phyloP scores from a whole-genome alignment of 53 echinoderm and acorn worm species.

The Crossaster papposus region DNA sequence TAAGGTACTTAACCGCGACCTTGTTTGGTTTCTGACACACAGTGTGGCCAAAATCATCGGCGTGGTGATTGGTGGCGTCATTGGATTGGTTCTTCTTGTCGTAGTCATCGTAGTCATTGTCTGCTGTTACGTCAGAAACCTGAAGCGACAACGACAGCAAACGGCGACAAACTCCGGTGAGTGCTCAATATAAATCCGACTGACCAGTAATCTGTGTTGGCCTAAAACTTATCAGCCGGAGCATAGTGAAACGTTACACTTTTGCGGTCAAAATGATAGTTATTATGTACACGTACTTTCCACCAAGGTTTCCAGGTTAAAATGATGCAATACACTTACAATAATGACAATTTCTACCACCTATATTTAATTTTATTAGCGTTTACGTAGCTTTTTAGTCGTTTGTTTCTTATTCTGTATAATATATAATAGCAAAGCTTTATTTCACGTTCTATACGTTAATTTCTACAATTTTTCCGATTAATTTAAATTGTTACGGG shows the following conservation, averaged over 20 bases:
- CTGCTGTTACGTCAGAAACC: neutral
- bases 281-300: too few species aligned
- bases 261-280: neutral
- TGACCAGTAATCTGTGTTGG: too few species aligned
- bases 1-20: neutral
- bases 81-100: constrained; percentile 18
- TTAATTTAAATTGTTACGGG: too few species aligned
- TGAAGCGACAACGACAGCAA: neutral
- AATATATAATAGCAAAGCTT: too few species aligned
- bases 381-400: too few species aligned
- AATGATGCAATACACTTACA: neutral
- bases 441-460: too few species aligned
- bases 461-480: too few species aligned
- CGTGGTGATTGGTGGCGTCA: constrained; percentile 27
- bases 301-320: neutral
- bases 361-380: too few species aligned
- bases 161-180: neutral
- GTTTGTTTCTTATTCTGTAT: too few species aligned
- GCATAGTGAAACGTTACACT: too few species aligned
- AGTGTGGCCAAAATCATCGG: constrained; percentile 43
- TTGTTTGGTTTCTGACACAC: neutral
- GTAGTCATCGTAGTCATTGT: constrained; percentile 6
- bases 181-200: neutral
- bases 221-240: too few species aligned
- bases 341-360: too few species aligned